These are phyloP conservation scores for Zeugodacus cucurbitae DNA, from an alignment of 1,140 invertebrate genomes.

Conservation along the genomic window DNA sequence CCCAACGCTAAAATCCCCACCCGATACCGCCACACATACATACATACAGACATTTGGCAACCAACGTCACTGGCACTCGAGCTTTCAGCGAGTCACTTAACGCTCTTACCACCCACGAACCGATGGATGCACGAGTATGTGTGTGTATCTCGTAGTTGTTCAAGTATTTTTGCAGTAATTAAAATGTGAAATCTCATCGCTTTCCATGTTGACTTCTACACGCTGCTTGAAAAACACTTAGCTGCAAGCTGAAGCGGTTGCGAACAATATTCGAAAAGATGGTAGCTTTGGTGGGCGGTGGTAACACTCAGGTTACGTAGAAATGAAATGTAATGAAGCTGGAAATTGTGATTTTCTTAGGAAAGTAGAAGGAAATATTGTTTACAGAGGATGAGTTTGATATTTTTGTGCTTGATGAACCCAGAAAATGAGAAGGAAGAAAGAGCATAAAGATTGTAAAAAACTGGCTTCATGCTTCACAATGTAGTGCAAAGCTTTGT, in stretches of 20 bases:
- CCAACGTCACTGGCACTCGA: constrained; percentile 29
- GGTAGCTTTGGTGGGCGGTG: background rate
- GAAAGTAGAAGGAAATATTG: background rate
- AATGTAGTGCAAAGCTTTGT: no score
- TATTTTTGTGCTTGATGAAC: no score
- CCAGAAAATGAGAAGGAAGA: no score
- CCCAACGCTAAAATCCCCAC: background rate
- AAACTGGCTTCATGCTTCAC: no score
- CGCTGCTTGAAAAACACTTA: constrained; percentile 34
- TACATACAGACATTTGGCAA: background rate
- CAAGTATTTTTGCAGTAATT: constrained; percentile 38
- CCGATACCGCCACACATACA: background rate
- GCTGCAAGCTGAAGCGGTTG: background rate
- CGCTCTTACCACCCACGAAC: background rate
- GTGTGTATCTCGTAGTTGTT: constrained; percentile 8
- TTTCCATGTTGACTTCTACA: constrained; percentile 38
- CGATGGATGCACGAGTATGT: background rate
- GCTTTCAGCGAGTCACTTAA: constrained; percentile 12
- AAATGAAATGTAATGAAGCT: background rate
- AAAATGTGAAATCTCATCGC: constrained; percentile 39
- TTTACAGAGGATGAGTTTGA: no score
- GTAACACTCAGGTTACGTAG: background rate
- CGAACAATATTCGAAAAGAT: background rate
- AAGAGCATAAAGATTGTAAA: no score
- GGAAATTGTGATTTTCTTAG: background rate